These are phyloP conservation scores for Equus przewalskii DNA, from an alignment of 2,113 vertebrate genomes.

Conservation along the genomic window DNA sequence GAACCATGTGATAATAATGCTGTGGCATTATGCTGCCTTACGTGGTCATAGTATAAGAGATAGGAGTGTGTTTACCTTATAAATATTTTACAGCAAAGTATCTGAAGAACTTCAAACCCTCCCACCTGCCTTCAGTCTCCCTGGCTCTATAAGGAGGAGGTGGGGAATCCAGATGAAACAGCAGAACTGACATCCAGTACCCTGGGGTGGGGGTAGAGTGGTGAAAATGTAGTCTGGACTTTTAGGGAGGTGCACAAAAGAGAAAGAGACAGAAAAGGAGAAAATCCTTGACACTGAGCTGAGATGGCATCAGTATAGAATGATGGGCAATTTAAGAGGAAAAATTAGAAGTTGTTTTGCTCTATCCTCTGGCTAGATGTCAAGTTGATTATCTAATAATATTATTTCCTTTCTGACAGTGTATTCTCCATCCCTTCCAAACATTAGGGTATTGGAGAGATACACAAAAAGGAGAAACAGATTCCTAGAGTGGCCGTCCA, in stretches of 20 bases:
- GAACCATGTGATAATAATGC: not conserved
- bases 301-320: not conserved
- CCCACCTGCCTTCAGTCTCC: not conserved
- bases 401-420: constrained; percentile 8
- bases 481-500: not conserved
- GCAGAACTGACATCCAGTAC: not conserved
- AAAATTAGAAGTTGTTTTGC: not conserved
- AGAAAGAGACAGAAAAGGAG: not conserved
- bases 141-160: not conserved
- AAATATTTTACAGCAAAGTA: constrained; percentile 18
- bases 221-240: not conserved
- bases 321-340: not conserved
- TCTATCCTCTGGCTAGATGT: not conserved
- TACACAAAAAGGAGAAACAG: not conserved
- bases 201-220: not conserved
- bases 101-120: not conserved
- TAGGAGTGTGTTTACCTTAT: not conserved
- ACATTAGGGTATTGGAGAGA: not conserved
- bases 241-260: not conserved
- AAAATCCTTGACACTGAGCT: not conserved
- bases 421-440: not conserved
- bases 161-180: not conserved
- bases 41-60: not conserved
- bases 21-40: not conserved
- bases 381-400: not conserved